Percentiles rank a stretch among this genome's conserved stretches.
These are phyloP conservation scores for Galerucella pusilla DNA, from an alignment of 2,888 invertebrate species.

Conservation along the genomic window DNA sequence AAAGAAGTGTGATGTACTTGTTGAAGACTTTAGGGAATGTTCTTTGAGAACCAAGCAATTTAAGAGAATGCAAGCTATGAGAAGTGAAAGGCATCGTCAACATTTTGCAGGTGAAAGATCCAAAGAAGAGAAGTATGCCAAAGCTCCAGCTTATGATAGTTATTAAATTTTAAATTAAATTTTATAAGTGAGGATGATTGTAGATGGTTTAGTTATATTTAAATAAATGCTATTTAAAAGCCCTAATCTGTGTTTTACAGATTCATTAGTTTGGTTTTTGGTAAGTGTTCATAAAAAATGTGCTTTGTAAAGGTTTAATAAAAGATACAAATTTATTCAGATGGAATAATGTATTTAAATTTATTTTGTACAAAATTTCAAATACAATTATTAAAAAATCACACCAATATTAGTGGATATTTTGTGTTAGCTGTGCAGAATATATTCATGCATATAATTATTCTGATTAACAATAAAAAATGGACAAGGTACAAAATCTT, in stretches of 20 bases:
- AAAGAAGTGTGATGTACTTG: slow-evolving; percentile 71
- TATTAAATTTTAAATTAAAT: slow-evolving; percentile 63
- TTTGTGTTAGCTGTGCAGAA: slow-evolving; percentile 58
- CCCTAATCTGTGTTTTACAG: neutral
- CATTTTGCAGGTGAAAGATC: slow-evolving; percentile 70
- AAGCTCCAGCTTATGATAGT: slow-evolving; percentile 70
- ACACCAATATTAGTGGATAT: slow-evolving; percentile 55
- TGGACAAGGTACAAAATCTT: slow-evolving; percentile 55
- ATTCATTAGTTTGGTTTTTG: neutral
- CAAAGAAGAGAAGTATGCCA: slow-evolving; percentile 68
- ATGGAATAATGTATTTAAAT: slow-evolving; percentile 41
- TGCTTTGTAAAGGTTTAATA: neutral
- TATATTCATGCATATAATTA: slow-evolving; percentile 46
- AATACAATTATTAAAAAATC: slow-evolving; percentile 55
- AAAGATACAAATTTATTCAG: neutral
- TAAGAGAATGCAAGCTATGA: slow-evolving; percentile 73
- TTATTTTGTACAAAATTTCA: slow-evolving; percentile 59
- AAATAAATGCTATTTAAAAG: slow-evolving; percentile 15
- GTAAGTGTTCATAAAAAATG: no score
- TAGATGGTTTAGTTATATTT: slow-evolving; percentile 24
- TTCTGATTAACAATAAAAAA: slow-evolving; percentile 48
- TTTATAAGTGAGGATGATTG: slow-evolving; percentile 11
- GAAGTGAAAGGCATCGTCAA: slow-evolving; percentile 72
- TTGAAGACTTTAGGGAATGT: slow-evolving; percentile 81
- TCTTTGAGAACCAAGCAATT: slow-evolving; percentile 70